Conservation (phyloP, 2,113 vertebrate genomes). For the Apteryx owenii region DNA sequence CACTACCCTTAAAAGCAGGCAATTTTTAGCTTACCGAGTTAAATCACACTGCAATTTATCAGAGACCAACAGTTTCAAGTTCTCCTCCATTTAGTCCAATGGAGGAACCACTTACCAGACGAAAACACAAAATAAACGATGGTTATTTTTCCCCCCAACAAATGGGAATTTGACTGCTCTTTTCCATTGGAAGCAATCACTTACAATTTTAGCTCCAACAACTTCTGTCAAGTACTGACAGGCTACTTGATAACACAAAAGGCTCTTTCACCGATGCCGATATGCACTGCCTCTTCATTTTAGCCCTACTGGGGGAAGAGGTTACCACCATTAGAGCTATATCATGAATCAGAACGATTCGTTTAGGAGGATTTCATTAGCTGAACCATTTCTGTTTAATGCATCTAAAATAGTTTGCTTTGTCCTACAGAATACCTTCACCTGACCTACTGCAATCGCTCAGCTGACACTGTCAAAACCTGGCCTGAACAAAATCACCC, state of each 20-base stretch:
- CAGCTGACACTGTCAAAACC: not conserved
- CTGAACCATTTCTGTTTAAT: not conserved
- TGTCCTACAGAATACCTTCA: not conserved
- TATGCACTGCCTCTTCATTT: rapidly evolving
- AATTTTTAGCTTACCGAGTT: not conserved
- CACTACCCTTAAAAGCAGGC: not conserved
- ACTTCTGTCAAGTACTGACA: not conserved
- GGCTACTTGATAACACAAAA: not conserved
- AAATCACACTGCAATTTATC: not conserved
- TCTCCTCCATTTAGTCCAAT: not conserved
- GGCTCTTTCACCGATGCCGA: not conserved
- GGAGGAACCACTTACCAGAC: not conserved
- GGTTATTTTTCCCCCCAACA: not conserved
- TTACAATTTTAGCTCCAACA: not conserved
- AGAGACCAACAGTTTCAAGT: not conserved
- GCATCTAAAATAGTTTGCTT: not conserved
- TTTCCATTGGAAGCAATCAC: no score
- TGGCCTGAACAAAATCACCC: not conserved
- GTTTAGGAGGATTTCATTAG: not conserved
- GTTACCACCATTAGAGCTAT: not conserved
- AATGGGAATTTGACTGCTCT: not conserved
- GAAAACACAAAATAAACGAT: not conserved
- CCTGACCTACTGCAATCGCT: not conserved
- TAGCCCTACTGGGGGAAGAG: not conserved
- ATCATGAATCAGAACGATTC: not conserved